Conservation (phyloP, 2,888 invertebrate species). For the Archips xylosteana region DNA sequence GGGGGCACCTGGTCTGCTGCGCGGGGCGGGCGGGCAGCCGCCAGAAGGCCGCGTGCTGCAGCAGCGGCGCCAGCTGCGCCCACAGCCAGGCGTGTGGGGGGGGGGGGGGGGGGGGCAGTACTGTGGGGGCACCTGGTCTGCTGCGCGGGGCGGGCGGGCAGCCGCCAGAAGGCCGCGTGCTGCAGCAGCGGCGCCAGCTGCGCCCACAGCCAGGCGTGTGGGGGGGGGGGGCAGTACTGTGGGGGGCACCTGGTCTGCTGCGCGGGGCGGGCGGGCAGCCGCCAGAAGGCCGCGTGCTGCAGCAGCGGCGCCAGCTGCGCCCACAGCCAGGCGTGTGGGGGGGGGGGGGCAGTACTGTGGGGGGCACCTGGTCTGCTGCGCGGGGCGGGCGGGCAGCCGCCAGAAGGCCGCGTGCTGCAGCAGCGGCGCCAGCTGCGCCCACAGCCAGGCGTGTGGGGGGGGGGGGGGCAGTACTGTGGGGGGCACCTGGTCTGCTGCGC, state of each 20-base stretch:
- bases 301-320: slow-evolving; percentile 84
- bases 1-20: slow-evolving; percentile 53
- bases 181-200: slow-evolving; percentile 84
- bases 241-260: slow-evolving; percentile 54
- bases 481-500: slow-evolving; percentile 58
- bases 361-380: slow-evolving; percentile 57
- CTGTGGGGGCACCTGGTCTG: slow-evolving; percentile 53
- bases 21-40: slow-evolving; percentile 86
- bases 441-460: slow-evolving; percentile 78
- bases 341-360: not conserved
- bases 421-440: slow-evolving; percentile 81
- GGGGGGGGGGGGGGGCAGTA: not conserved
- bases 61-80: slow-evolving; percentile 81
- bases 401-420: slow-evolving; percentile 87
- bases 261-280: slow-evolving; percentile 85
- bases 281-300: slow-evolving; percentile 88
- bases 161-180: slow-evolving; percentile 89
- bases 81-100: slow-evolving; percentile 83
- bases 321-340: slow-evolving; percentile 79
- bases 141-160: slow-evolving; percentile 82
- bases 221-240: not conserved
- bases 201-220: slow-evolving; percentile 81
- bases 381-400: slow-evolving; percentile 87
- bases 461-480: not conserved
- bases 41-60: slow-evolving; percentile 88